Conservation (phyloP, 2,113 vertebrate genomes). For the Mola mola region DNA sequence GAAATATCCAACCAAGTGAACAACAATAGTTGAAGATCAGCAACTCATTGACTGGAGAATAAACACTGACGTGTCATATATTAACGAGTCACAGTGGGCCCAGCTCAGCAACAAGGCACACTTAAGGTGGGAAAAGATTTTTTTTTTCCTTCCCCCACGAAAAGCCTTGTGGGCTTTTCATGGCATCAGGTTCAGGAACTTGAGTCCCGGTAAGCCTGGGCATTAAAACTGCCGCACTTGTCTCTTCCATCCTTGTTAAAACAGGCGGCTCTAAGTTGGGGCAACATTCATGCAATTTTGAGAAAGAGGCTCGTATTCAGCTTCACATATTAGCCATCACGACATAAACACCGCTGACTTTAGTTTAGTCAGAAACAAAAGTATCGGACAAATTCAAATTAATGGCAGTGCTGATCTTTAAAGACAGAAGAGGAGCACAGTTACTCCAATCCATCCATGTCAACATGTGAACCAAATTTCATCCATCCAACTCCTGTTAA, state of each 20-base stretch:
- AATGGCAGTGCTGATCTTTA: background rate
- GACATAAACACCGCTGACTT: background rate
- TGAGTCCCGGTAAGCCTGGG: too few relatives aligned
- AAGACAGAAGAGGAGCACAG: background rate
- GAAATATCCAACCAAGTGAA: too few relatives aligned
- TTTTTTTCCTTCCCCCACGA: too few relatives aligned
- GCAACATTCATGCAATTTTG: background rate
- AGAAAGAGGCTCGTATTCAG: too few relatives aligned
- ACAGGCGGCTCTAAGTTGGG: background rate
- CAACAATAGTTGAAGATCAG: too few relatives aligned
- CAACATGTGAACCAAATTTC: background rate
- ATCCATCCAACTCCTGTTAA: background rate
- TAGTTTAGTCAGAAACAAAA: background rate
- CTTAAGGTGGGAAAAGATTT: too few relatives aligned
- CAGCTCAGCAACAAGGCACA: too few relatives aligned
- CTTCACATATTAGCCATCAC: background rate
- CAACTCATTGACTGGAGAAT: too few relatives aligned
- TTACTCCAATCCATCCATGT: background rate
- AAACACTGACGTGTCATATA: too few relatives aligned
- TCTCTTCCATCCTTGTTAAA: slow-evolving; percentile 6
- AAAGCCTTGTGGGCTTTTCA: slow-evolving; percentile 10
- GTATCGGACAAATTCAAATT: background rate
- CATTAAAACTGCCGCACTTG: too few relatives aligned
- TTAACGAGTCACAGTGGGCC: too few relatives aligned
- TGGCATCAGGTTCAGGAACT: background rate